phyloP scores from a whole-genome alignment of 1,140 invertebrate species.

The Drosophila erecta region DNA sequence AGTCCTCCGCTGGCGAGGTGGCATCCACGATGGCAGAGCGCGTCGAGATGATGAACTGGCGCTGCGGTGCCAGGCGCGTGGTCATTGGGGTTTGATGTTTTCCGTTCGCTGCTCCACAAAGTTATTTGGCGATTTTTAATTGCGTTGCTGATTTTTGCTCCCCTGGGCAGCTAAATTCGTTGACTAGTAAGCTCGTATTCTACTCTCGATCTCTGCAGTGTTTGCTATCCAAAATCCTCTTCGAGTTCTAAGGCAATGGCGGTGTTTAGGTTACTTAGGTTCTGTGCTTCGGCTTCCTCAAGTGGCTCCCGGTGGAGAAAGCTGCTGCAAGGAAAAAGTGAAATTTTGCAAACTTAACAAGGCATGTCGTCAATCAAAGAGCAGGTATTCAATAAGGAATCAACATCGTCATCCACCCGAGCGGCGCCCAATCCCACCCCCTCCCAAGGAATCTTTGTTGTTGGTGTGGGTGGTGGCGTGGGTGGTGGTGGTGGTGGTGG shows the following conservation, averaged over 20 bases:
- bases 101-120: background rate
- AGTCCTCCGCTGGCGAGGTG: slow-evolving; percentile 29
- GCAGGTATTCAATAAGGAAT: slow-evolving; percentile 37
- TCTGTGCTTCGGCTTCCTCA: slow-evolving; percentile 38
- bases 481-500: slow-evolving; percentile 23
- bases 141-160: slow-evolving; percentile 8
- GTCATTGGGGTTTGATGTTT: slow-evolving; percentile 58
- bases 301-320: slow-evolving; percentile 10
- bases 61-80: slow-evolving; percentile 76
- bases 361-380: slow-evolving; percentile 33
- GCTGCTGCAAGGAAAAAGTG: slow-evolving; percentile 55
- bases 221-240: background rate
- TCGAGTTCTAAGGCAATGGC: slow-evolving; percentile 66
- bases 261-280: slow-evolving; percentile 52
- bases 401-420: slow-evolving; percentile 7
- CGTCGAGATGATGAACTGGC: slow-evolving; percentile 79
- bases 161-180: slow-evolving; percentile 65
- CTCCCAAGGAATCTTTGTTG: slow-evolving; percentile 24
- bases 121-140: background rate
- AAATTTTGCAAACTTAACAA: slow-evolving; percentile 34
- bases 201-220: background rate
- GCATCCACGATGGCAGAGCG: slow-evolving; percentile 55
- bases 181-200: slow-evolving; percentile 49
- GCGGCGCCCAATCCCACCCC: background rate
- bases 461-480: slow-evolving; percentile 29